Evolutionary conservation across 2,113 vertebrate genomes (phyloP).

Genomic region (Apodemus speciosus): DNA sequence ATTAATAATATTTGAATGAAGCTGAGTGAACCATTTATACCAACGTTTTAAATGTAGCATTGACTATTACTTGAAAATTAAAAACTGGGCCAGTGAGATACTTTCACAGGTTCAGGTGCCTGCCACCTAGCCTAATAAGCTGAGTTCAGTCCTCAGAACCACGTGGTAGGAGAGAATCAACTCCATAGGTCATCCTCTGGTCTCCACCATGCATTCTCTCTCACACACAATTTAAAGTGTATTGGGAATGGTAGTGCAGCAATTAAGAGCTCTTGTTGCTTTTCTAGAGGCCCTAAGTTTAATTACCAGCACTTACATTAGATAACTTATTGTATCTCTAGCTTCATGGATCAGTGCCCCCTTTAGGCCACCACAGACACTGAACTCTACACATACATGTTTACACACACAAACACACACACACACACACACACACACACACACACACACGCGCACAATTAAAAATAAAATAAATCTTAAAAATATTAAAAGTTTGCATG

Average conservation of each 20-base stretch:
- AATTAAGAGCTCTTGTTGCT: not conserved
- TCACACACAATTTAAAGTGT: not conserved
- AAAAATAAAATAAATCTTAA: not conserved
- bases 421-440: not conserved
- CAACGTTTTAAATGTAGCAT: constrained; percentile 31
- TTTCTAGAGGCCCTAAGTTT: not conserved
- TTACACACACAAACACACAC: no score
- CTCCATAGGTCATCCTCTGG: not conserved
- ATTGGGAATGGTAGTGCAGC: not conserved
- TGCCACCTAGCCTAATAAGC: not conserved
- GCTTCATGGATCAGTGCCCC: not conserved
- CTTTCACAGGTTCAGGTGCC: not conserved
- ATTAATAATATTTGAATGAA: constrained; percentile 12
- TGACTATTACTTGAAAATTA: constrained; percentile 53
- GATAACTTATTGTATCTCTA: not conserved
- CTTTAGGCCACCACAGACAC: not conserved
- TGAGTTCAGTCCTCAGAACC: not conserved
- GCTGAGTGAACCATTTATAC: not conserved
- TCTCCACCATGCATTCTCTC: not conserved
- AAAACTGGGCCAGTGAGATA: not conserved
- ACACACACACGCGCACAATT: not conserved
- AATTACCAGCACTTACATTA: not conserved
- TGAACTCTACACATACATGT: not conserved
- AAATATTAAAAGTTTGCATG: not conserved
- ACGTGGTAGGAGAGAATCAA: not conserved